Evolutionary conservation across 2,797 vertebrate genomes (phyloP), one percentile per base, ranked within the genome.

Genomic region (Aldrovandia affinis): DNA sequence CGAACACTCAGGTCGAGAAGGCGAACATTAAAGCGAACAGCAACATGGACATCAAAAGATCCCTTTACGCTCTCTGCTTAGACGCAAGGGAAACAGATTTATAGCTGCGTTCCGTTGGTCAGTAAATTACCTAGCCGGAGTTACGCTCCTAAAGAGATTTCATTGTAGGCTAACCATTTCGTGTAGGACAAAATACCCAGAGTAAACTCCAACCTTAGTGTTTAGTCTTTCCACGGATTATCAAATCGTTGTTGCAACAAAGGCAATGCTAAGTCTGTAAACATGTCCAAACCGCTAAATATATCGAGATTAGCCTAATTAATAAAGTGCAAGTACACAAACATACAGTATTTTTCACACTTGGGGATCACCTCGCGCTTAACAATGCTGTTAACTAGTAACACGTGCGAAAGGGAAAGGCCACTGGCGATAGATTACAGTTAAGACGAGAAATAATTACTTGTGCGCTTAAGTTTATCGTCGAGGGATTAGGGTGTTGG

Each of bases 61-160:
- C 98, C 25, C 95, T 99, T n/a, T 99, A 99, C 89, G 96, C 97
- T 0, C 96, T 99, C 89, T 99, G 98, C 85, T 86, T 99, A 93
- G 95, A 99, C 91, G 95, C 96, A 0, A 96, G 95, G 85, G 98
- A 99, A 92, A 99, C 97, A 0, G 97, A 99, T 87, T 92, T 99
- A 92, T 99, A 94, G 65, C 52, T n/a, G 47, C 78, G 28, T 77
- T 61, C 70, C 12, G 54, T 78, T 77, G 30, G 57, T 83, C 63
- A 54, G 33, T 63, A 55, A 25, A 30, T 77, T 28, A 30, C 36
- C 25, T 86, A 63, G 80, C 39, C 22, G 42, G 80, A 78, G 81
- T 81, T 75, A 61, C 61, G 65, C 36, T 63, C 59, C 78, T 42
- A 47, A n/a, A 55, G 63, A 44, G n/a, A 82, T 61, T 59, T 68